Conservation (phyloP, 2,797 vertebrate species). For the Gastrophryne carolinensis region DNA sequence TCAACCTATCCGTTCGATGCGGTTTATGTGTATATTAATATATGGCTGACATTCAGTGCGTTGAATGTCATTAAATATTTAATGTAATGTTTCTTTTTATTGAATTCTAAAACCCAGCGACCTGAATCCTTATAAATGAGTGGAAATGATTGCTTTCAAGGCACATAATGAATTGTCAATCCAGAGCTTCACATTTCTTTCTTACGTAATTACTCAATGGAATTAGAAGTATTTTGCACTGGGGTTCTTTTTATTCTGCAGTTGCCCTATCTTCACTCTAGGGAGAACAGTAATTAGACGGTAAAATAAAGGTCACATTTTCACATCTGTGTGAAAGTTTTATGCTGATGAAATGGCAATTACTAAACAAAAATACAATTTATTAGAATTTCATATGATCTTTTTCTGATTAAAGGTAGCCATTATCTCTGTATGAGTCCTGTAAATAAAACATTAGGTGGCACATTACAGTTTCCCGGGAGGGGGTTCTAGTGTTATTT, state of each 20-base stretch:
- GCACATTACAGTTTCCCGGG: too few relatives aligned
- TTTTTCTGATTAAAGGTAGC: not conserved
- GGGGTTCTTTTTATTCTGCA: not conserved
- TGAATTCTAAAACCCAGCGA: slow-evolving; percentile 10
- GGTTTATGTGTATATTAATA: not conserved
- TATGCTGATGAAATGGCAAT: slow-evolving; percentile 22
- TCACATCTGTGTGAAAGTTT: slow-evolving; percentile 17
- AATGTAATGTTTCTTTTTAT: slow-evolving; percentile 20
- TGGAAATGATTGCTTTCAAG: not conserved
- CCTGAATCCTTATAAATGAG: slow-evolving; percentile 9
- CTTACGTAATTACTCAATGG: not conserved
- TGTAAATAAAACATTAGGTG: too few relatives aligned
- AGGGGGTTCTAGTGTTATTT: too few relatives aligned
- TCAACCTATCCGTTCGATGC: not conserved
- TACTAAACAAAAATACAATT: not conserved
- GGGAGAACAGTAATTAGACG: not conserved
- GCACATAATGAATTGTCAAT: slow-evolving; percentile 3
- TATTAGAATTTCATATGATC: not conserved
- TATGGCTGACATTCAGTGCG: not conserved
- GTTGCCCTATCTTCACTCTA: not conserved
- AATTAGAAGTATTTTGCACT: slow-evolving; percentile 11
- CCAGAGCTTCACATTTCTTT: not conserved
- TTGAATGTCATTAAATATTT: slow-evolving; percentile 9
- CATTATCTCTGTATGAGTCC: not conserved
- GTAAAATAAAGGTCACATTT: slow-evolving; percentile 22